phyloP scores from a whole-genome alignment of 2,888 invertebrate species.

The Pantelozetes paolii region DNA sequence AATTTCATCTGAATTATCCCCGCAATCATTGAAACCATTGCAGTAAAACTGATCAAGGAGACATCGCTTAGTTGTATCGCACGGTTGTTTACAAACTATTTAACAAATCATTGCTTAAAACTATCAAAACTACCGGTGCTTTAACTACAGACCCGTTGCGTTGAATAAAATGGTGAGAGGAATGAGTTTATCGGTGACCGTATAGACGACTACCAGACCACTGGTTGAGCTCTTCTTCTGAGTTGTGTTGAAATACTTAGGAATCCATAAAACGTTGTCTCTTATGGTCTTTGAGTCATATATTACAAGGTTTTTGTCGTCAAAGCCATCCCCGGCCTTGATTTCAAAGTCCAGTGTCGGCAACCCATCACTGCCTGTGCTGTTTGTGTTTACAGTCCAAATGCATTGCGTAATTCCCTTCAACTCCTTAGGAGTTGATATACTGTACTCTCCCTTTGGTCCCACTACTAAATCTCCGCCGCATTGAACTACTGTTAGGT shows the following conservation, averaged over 20 bases:
- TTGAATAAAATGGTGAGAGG: not conserved
- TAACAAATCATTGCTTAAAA: no score
- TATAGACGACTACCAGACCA: not conserved
- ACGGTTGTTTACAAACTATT: not conserved
- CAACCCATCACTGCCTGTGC: not conserved
- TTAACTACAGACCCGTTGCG: not conserved
- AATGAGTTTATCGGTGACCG: not conserved
- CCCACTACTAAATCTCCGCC: not conserved
- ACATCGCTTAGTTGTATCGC: not conserved
- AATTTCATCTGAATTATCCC: not conserved
- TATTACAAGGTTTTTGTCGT: not conserved
- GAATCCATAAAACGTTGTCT: not conserved
- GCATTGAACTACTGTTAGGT: not conserved
- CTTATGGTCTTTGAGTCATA: conserved; percentile 1
- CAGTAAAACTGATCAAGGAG: not conserved
- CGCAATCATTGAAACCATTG: conserved; percentile 27
- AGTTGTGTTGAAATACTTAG: not conserved
- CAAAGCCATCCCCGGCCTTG: not conserved
- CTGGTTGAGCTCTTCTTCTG: not conserved
- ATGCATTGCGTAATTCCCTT: conserved; percentile 4
- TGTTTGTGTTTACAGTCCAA: conserved; percentile 6
- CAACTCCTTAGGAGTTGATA: not conserved
- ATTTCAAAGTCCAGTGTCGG: not conserved
- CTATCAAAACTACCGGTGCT: not conserved
- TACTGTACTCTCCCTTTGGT: not conserved